Evolutionary conservation across 1,140 invertebrate genomes (phyloP), one percentile per base, ranked within the genome.

Genomic region (Drosophila rufa): DNA sequence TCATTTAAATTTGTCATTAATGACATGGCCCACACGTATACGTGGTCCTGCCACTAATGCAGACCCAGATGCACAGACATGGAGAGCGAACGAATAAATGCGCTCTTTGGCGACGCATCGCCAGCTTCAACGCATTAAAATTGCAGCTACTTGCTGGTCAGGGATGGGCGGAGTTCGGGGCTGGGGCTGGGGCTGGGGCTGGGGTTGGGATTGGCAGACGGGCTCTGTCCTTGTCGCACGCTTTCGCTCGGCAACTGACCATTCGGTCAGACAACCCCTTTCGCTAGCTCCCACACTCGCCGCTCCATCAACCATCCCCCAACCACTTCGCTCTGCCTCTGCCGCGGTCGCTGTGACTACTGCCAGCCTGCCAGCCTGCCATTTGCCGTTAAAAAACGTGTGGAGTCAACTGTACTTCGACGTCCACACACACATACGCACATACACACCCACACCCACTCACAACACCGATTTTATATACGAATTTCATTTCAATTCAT

Each of bases 401-500:
- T 82, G 81, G 86, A 83, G 86, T 89, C 85, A 89, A 89, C 85
- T 89, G 85, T 89, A 89, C 85, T 90, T 90, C 79, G 75, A 57
- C 68, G 68, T 66, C 64, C 76, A 83, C 62, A 79, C 65, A 71
- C 71, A 58, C 75, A 25, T 25, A 25, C 19, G n/a, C n/a, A n/a
- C n/a, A n/a, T n/a, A n/a, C 22, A 22, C 22, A 22, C 22, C 22
- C 22, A 73, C 65, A 40, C 64, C 50, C 33, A 70, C 46, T 15
- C 17, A 56, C 85, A 83, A n/a, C 53, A 56, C 19, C 14, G 36
- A 84, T 90, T 89, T 84, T 90, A 90, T 89, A 77, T 79, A 81
- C 85, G 80, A 90, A 89, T 90, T 90, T 90, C 74, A 89, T 89
- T 89, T 90, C 85, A 89, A 90, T 89, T 82, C 85, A 91, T 89